Evolutionary conservation across 2,113 vertebrate genomes (phyloP), one percentile per base, ranked within the genome.

Genomic region (Rhodinocichla rosea): DNA sequence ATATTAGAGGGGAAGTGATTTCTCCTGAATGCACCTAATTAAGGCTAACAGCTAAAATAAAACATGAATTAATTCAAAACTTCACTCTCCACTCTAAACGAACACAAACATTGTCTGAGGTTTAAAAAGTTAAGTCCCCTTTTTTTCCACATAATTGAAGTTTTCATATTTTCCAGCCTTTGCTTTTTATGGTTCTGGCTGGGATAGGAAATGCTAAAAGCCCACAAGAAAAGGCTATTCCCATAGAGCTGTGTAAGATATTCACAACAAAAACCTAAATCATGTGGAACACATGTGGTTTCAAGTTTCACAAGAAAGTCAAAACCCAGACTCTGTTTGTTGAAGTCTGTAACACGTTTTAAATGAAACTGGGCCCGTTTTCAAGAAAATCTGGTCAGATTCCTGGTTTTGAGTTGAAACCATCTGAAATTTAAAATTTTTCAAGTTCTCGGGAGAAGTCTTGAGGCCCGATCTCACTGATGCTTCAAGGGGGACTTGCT

Each of bases 291-390:
- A 95, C 77, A 89, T 93, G 87, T 88, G 81, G 86, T 92, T 91
- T 97, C 93, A 91, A 95, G 92, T 96, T 96, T 96, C 90, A 83
- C 86, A 94, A 96, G 81, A 91, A 95, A 95, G 78, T 89, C 83
- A 96, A 94, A 96, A 75, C 82, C 55, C 84, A 90, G 78, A 93
- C 71, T 83, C 70, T 92, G 82, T 95, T 90, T 95, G 81, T 67
- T 95, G 91, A 95, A 96, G 85, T 92, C 89, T 93, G 69, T 92
- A 92, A 91, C 63, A 85, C 28, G 2, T 81, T 96, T 92, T 96
- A 63, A 97, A 93, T 89, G 64, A 92, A 93, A 94, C 90, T 87
- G 75, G 81, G 59, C 74, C 44, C 0, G 0, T 90, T 96, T 96
- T 97, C 92, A 96, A 95, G 82, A 49, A 92, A 92, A 95, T 93